Conservation (phyloP, 2,113 vertebrate genomes). For the Petaurus breviceps region DNA sequence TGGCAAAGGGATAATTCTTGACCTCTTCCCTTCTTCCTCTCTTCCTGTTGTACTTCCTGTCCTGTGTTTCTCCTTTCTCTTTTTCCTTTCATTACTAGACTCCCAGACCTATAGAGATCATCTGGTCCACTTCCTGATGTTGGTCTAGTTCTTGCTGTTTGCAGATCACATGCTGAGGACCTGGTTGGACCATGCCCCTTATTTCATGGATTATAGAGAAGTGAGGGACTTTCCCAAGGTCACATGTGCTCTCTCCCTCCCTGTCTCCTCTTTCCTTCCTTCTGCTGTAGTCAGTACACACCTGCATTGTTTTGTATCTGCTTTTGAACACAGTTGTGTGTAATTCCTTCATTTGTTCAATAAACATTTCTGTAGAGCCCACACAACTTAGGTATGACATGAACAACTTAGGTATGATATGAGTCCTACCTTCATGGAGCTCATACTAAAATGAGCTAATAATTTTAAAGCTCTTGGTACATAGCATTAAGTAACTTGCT, state of each 20-base stretch:
- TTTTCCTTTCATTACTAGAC: not conserved
- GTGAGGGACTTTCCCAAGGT: not conserved
- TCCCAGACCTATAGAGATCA: not conserved
- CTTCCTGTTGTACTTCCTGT: not conserved
- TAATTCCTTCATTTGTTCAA: not conserved
- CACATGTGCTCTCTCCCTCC: conserved; percentile 20
- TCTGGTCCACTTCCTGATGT: conserved; percentile 15
- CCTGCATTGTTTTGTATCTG: conserved; percentile 23
- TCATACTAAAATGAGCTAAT: too few species aligned
- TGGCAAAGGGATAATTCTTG: not conserved
- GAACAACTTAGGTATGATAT: too few species aligned
- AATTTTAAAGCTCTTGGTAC: too few species aligned
- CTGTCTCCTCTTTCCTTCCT: not conserved
- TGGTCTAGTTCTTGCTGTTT: not conserved
- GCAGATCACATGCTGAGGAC: not conserved
- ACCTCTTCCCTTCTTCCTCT: not conserved
- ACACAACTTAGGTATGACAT: too few species aligned
- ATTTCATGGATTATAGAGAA: not conserved
- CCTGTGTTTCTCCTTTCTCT: not conserved
- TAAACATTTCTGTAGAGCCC: not conserved
- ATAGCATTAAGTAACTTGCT: too few species aligned
- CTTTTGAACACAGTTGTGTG: conserved; percentile 1
- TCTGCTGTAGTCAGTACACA: not conserved
- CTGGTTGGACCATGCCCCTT: not conserved
- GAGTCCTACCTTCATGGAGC: too few species aligned